A percentile compares a stretch with the other conserved stretches of the same genome.
phyloP scores from a whole-genome alignment of 2,888 invertebrate genomes.

The Acrobasis consociella region DNA sequence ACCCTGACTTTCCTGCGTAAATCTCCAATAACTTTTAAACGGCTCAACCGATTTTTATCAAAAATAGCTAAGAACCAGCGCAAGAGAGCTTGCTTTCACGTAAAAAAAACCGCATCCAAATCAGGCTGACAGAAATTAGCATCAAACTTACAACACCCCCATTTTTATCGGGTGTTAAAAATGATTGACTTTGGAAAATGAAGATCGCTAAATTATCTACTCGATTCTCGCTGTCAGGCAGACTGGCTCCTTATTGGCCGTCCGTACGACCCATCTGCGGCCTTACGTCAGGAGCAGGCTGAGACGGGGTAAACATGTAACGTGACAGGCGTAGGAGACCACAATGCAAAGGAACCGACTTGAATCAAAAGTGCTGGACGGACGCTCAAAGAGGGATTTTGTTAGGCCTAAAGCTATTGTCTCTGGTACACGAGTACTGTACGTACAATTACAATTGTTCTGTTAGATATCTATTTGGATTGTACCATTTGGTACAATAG shows the following conservation, averaged over 20 bases:
- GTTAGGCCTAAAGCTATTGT: neutral
- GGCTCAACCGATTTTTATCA: too few relatives aligned
- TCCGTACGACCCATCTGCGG: conserved; percentile 8
- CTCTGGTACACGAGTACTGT: neutral
- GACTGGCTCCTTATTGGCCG: neutral
- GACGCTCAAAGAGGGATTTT: neutral
- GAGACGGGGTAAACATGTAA: conserved; percentile 15
- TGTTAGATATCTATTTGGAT: too few relatives aligned
- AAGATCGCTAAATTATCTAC: neutral
- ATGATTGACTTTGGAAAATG: too few relatives aligned
- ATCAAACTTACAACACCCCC: too few relatives aligned
- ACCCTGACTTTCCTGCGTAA: too few relatives aligned
- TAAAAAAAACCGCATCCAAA: too few relatives aligned
- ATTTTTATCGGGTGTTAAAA: too few relatives aligned
- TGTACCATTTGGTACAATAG: too few relatives aligned
- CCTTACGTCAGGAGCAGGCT: conserved; percentile 15
- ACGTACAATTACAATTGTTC: neutral
- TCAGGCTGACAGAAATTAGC: too few relatives aligned
- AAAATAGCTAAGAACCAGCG: too few relatives aligned
- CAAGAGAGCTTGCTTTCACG: too few relatives aligned
- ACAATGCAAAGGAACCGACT: conserved; percentile 1
- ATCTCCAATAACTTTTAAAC: too few relatives aligned
- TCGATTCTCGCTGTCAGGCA: neutral
- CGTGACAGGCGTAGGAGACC: conserved; percentile 14
- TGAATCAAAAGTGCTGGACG: neutral